Percentiles rank a stretch among this genome's conserved stretches.
Evolutionary conservation across 2,113 vertebrate genomes (phyloP).

Genomic region (Antigone vipio): DNA sequence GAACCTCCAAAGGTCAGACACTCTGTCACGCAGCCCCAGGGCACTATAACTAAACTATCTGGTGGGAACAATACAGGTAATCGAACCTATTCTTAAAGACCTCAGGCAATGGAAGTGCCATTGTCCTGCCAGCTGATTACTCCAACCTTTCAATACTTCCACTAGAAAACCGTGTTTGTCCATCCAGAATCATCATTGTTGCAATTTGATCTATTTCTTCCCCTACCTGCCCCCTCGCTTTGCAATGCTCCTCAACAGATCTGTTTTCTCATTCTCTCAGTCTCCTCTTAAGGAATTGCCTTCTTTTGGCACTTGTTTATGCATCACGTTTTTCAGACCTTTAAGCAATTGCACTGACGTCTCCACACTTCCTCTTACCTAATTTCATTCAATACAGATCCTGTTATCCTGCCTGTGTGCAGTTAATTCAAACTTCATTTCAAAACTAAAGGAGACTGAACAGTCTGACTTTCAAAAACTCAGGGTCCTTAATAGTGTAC

Average conservation of each 20-base stretch:
- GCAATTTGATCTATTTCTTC: not conserved
- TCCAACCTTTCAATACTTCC: not conserved
- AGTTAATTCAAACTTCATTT: slow-evolving; percentile 22
- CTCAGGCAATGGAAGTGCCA: not conserved
- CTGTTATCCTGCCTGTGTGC: not conserved
- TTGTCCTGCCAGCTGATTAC: not conserved
- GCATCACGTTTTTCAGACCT: not conserved
- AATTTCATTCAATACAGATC: not conserved
- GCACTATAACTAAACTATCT: not conserved
- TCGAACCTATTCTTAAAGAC: not conserved
- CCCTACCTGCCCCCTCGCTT: not conserved
- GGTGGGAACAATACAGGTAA: not conserved
- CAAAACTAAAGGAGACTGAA: not conserved
- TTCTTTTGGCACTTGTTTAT: not conserved
- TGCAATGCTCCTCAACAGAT: not conserved
- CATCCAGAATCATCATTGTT: not conserved
- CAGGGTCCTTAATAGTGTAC: not conserved
- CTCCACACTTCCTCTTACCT: not conserved
- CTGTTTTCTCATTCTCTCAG: not conserved
- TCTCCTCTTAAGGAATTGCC: not conserved
- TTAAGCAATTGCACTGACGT: not conserved
- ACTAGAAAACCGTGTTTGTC: not conserved
- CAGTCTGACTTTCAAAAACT: not conserved
- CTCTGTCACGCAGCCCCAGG: not conserved
- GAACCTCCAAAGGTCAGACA: not conserved